Conservation (phyloP, 2,797 vertebrate species). For the Tadarida brasiliensis region DNA sequence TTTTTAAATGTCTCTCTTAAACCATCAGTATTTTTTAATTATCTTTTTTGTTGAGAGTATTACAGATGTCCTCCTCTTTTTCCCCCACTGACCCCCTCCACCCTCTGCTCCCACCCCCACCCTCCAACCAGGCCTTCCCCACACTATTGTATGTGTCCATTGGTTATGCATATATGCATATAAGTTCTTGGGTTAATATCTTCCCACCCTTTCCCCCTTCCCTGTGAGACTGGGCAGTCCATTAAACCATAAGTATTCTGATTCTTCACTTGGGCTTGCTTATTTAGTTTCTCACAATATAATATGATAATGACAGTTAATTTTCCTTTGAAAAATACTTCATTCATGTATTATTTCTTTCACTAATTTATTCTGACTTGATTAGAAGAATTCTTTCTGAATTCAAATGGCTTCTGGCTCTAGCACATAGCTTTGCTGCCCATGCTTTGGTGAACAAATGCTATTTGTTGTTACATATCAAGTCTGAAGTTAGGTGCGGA, state of each 20-base stretch:
- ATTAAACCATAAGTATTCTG: neutral
- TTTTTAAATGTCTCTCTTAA: neutral
- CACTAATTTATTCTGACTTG: neutral
- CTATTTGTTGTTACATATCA: neutral
- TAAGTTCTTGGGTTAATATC: no score
- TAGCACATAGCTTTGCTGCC: neutral
- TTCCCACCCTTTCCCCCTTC: no score
- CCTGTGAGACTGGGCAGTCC: neutral
- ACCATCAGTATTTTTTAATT: neutral
- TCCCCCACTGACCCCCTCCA: no score
- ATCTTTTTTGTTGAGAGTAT: no score
- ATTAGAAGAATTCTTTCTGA: neutral
- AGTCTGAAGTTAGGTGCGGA: neutral
- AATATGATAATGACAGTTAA: neutral
- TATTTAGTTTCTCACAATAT: neutral
- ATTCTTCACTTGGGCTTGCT: neutral
- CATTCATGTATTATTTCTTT: neutral
- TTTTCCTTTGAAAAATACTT: conserved; percentile 16
- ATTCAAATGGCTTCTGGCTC: neutral
- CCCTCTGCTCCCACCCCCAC: no score
- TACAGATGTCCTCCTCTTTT: no score
- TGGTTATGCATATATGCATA: no score
- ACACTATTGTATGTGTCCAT: no score
- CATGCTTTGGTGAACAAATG: neutral
- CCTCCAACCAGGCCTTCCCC: no score